Conservation (phyloP, 2,113 vertebrate genomes). For the Anser brachyrhynchus region DNA sequence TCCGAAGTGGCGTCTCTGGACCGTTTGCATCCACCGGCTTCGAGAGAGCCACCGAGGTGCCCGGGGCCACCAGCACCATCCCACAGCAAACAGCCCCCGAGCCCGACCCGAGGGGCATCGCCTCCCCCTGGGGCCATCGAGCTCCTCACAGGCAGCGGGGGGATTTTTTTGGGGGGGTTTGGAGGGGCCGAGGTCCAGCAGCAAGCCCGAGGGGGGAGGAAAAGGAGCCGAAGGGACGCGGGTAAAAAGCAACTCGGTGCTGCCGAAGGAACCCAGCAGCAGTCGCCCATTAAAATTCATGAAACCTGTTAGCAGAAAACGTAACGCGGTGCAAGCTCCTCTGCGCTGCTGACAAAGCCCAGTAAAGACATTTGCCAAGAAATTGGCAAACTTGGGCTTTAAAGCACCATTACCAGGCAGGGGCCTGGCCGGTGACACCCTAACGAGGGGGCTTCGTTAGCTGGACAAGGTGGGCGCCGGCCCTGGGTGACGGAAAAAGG, state of each 20-base stretch:
- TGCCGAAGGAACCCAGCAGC: slow-evolving; percentile 2
- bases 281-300: slow-evolving; percentile 66
- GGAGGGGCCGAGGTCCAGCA: neutral
- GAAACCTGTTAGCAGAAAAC: slow-evolving; percentile 45
- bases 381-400: neutral
- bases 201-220: neutral
- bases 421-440: accelerated
- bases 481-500: neutral
- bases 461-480: neutral
- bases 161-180: neutral
- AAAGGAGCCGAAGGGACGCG: neutral
- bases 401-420: accelerated
- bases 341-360: slow-evolving; percentile 24
- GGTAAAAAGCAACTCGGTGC: neutral
- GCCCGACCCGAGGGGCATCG: neutral
- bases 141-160: accelerated
- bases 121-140: neutral
- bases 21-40: neutral
- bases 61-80: neutral
- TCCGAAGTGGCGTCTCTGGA: slow-evolving; percentile 7
- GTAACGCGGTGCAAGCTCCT: slow-evolving; percentile 11
- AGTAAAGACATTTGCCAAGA: neutral
- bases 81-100: accelerated
- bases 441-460: neutral
- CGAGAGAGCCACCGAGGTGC: neutral